Percentiles rank a stretch among this genome's conserved stretches.
phyloP scores from a whole-genome alignment of 2,113 vertebrate genomes.

The rabbit (Oryctolagus cuniculus) region DNA sequence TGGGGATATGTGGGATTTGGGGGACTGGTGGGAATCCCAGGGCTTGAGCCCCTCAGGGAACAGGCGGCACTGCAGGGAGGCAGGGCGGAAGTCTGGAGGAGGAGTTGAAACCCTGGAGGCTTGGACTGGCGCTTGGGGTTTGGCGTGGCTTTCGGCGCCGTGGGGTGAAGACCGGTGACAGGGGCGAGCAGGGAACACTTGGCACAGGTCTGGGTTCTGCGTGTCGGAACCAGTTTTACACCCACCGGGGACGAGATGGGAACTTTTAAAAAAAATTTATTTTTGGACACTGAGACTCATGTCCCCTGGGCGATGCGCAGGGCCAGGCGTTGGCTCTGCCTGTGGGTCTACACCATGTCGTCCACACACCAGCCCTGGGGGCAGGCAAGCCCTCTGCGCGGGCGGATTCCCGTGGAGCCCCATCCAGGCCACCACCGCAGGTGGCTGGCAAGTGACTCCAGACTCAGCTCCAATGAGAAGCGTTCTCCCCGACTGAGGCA shows the following conservation, averaged over 20 bases:
- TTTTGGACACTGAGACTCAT: background rate
- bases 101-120: background rate
- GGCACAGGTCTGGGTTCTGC: background rate
- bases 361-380: background rate
- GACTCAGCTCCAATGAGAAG: background rate
- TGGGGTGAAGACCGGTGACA: background rate
- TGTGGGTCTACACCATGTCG: background rate
- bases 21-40: background rate
- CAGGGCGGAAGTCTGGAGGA: background rate
- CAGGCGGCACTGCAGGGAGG: background rate
- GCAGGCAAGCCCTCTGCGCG: background rate
- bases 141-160: no score
- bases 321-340: background rate
- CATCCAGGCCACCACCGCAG: no score
- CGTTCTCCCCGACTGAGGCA: fast-evolving
- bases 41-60: background rate
- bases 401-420: background rate
- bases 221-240: background rate
- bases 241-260: background rate
- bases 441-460: background rate
- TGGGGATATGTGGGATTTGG: background rate
- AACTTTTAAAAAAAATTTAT: background rate
- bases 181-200: background rate
- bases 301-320: background rate
- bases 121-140: no score